phyloP scores from a whole-genome alignment of 1,140 invertebrate species.

The Acromyrmex echinatior region DNA sequence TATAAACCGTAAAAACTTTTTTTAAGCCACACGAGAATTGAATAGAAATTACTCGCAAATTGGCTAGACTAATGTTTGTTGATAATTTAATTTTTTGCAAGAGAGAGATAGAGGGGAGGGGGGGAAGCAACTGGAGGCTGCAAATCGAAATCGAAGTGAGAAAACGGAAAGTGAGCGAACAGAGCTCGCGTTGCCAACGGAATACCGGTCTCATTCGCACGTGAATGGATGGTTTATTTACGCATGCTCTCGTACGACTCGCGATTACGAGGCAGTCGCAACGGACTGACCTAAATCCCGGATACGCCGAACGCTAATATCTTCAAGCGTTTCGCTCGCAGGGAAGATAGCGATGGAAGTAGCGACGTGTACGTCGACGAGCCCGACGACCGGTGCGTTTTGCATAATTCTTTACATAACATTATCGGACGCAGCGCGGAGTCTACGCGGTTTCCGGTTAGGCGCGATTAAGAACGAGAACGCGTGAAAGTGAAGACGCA shows the following conservation, averaged over 20 bases:
- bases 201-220: background rate
- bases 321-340: slow-evolving; percentile 8
- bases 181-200: background rate
- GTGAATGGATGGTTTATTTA: slow-evolving; percentile 56
- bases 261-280: slow-evolving; percentile 29
- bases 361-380: slow-evolving; percentile 27
- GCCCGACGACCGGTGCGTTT: slow-evolving; percentile 53
- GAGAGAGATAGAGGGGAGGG: background rate
- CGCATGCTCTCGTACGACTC: slow-evolving; percentile 8
- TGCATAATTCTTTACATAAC: slow-evolving; percentile 36
- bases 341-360: slow-evolving; percentile 28
- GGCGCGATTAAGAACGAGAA: slow-evolving; percentile 8
- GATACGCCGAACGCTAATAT: slow-evolving; percentile 44
- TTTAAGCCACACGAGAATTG: background rate
- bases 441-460: slow-evolving; percentile 54
- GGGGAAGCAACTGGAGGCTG: background rate
- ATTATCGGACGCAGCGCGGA: slow-evolving; percentile 1
- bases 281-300: slow-evolving; percentile 68
- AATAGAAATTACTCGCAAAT: background rate
- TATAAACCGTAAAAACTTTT: background rate
- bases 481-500: background rate
- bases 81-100: background rate
- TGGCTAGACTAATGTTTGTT: background rate
- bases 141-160: too few relatives aligned
- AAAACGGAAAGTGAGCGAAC: background rate